Conservation (phyloP, 2,113 vertebrate species). For the Scytalopus superciliaris region DNA sequence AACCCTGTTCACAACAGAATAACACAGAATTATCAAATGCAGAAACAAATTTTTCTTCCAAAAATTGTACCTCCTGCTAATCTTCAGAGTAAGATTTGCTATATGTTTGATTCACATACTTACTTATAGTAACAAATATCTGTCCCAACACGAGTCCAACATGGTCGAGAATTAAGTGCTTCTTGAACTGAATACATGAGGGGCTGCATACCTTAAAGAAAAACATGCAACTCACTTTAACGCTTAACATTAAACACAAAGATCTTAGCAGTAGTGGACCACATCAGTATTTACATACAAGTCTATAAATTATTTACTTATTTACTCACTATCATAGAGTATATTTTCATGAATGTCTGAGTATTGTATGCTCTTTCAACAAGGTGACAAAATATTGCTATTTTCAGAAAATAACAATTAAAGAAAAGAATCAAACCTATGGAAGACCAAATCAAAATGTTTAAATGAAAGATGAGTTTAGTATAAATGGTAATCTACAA, state of each 20-base stretch:
- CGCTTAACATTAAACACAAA: not conserved
- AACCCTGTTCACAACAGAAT: not conserved
- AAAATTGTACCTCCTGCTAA: not conserved
- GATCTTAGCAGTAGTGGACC: not conserved
- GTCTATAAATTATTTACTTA: not conserved
- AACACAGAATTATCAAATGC: not conserved
- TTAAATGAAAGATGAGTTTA: not conserved
- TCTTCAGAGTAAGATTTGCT: not conserved
- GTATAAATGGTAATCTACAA: not conserved
- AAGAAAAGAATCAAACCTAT: not conserved
- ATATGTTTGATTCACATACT: constrained; percentile 38
- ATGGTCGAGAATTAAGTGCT: constrained; percentile 86
- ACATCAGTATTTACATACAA: not conserved
- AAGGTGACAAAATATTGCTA: not conserved
- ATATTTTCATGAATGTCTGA: not conserved
- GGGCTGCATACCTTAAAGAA: constrained; percentile 90
- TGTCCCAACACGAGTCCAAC: constrained; percentile 89
- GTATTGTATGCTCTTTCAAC: not conserved
- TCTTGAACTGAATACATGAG: constrained; percentile 98
- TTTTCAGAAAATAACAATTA: not conserved
- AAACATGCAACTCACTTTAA: not conserved
- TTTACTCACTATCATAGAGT: not conserved
- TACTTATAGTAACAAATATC: constrained; percentile 99
- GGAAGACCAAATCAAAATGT: not conserved
- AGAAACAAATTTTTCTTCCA: not conserved